These are phyloP conservation scores for Eupithecia centaureata DNA, from an alignment of 2,888 invertebrate genomes.

Conservation along the genomic window DNA sequence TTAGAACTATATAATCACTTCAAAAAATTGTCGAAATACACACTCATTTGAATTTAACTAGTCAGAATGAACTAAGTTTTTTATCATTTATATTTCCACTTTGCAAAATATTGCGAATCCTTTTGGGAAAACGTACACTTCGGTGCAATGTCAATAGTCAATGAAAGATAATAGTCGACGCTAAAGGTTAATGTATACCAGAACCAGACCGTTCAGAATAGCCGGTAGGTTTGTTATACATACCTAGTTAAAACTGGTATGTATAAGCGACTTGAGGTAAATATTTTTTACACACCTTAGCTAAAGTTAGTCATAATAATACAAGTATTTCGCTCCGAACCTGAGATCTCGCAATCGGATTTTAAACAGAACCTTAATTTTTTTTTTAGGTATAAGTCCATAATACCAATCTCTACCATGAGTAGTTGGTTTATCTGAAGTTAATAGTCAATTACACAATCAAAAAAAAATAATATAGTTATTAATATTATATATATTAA, in stretches of 20 bases:
- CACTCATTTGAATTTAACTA: background rate
- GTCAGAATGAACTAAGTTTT: background rate
- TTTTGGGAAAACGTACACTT: constrained; percentile 1
- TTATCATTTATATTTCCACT: background rate
- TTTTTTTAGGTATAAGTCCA: no score
- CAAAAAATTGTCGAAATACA: background rate
- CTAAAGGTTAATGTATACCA: constrained; percentile 5
- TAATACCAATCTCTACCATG: no score
- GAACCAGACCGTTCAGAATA: background rate
- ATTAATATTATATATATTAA: no score
- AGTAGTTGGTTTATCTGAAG: no score
- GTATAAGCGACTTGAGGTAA: background rate
- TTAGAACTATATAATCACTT: background rate
- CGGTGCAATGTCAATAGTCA: constrained; percentile 6
- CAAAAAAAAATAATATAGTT: no score
- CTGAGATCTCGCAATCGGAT: background rate
- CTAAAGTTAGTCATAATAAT: background rate
- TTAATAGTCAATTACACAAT: no score
- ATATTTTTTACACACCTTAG: background rate
- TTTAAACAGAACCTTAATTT: no score
- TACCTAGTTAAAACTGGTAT: background rate
- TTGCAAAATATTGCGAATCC: constrained; percentile 6
- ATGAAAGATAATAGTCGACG: background rate
- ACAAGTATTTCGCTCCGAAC: background rate
- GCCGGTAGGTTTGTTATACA: background rate